A percentile compares a stretch with the other conserved stretches of the same genome.
phyloP scores from a whole-genome alignment of 2,113 vertebrate species.

The Electrona antarctica region DNA sequence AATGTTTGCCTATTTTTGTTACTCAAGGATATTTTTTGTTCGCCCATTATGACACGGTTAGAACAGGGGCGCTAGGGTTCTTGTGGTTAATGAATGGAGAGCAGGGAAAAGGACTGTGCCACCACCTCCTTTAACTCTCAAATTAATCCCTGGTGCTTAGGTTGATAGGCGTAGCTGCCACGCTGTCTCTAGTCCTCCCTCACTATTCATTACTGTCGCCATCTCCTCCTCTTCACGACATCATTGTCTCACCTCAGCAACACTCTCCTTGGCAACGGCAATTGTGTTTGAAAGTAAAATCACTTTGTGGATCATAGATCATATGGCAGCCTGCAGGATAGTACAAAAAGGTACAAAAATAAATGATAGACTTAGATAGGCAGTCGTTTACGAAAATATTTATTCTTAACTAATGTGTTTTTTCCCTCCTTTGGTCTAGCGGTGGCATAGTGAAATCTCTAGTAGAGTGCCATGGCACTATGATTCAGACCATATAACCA shows the following conservation, averaged over 20 bases:
- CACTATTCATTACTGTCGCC: conserved; percentile 19
- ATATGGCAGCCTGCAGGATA: conserved; percentile 49
- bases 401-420: conserved; percentile 40
- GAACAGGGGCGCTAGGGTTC: no score
- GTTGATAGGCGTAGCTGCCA: conserved; percentile 27
- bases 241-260: conserved; percentile 52
- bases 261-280: conserved; percentile 47
- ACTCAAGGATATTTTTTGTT: no score
- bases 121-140: conserved; percentile 32
- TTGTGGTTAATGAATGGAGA: conserved; percentile 33
- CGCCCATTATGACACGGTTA: no score
- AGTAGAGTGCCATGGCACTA: no score
- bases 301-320: conserved; percentile 65
- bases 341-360: conserved; percentile 11
- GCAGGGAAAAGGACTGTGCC: conserved; percentile 40
- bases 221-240: conserved; percentile 30
- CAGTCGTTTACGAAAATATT: conserved; percentile 54
- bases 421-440: conserved; percentile 35
- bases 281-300: conserved; percentile 72
- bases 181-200: conserved; percentile 25
- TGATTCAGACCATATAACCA: no score
- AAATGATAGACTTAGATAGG: conserved; percentile 54
- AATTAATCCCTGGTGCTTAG: conserved; percentile 42
- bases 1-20: no score
- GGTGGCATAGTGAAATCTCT: conserved; percentile 34